Evolutionary conservation across 1,140 invertebrate genomes (phyloP).

Genomic region (Diprion similis): DNA sequence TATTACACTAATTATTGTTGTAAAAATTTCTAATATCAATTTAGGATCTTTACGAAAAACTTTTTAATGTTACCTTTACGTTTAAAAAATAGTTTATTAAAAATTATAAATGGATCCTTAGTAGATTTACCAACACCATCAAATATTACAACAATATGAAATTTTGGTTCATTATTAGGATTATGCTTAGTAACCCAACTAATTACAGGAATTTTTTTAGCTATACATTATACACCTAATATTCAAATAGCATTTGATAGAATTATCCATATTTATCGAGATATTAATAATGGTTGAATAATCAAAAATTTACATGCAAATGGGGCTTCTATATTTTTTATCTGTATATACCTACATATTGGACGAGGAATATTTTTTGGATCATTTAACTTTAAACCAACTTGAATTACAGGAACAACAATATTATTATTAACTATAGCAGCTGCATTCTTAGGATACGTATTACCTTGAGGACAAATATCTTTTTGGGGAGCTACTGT

Average conservation of each 20-base stretch:
- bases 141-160: conserved; percentile 51
- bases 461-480: conserved; percentile 76
- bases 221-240: conserved; percentile 67
- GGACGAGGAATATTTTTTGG: conserved; percentile 66
- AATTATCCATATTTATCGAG: conserved; percentile 60
- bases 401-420: conserved; percentile 65
- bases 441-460: conserved; percentile 74
- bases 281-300: conserved; percentile 66
- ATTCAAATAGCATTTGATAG: conserved; percentile 65
- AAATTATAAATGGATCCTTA: conserved; percentile 62
- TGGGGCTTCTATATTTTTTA: conserved; percentile 66
- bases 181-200: conserved; percentile 68
- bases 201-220: conserved; percentile 66
- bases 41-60: conserved; percentile 52
- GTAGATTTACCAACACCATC: conserved; percentile 57
- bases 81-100: conserved; percentile 53
- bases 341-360: conserved; percentile 63
- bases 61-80: conserved; percentile 53
- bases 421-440: conserved; percentile 69
- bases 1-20: conserved; percentile 56
- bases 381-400: conserved; percentile 59
- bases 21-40: conserved; percentile 58
- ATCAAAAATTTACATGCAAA: conserved; percentile 66
- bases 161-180: conserved; percentile 64
- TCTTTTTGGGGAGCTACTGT: conserved; percentile 77